A percentile compares a stretch with the other conserved stretches of the same genome.
phyloP scores from a whole-genome alignment of 2,797 vertebrate species.

The Pelobates cultripes region DNA sequence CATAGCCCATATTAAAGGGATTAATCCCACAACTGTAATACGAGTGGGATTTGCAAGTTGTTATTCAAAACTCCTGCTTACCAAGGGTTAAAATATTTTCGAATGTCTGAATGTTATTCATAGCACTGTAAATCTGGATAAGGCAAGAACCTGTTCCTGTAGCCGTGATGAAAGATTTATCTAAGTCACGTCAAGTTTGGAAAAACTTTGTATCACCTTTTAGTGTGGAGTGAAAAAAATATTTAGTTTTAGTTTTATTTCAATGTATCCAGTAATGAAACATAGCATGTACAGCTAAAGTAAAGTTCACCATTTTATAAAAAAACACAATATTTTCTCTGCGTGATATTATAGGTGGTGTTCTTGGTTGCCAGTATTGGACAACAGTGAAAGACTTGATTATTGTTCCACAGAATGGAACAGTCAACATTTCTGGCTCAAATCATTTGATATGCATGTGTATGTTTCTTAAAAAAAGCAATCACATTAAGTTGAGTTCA shows the following conservation, averaged over 20 bases:
- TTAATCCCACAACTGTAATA: background rate
- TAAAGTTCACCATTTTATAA: slow-evolving; percentile 38
- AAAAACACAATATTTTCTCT: slow-evolving; percentile 16
- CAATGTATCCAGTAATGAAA: slow-evolving; percentile 45
- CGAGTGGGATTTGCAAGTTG: background rate
- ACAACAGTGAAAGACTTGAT: slow-evolving; percentile 18
- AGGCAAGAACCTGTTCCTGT: slow-evolving; percentile 43
- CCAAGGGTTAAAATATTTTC: slow-evolving; percentile 47
- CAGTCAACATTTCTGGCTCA: background rate
- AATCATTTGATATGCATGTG: background rate
- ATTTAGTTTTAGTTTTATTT: slow-evolving; percentile 47
- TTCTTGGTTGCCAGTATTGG: slow-evolving; percentile 1
- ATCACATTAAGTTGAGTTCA: background rate
- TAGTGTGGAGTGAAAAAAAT: slow-evolving; percentile 54
- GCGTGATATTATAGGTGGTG: slow-evolving; percentile 11
- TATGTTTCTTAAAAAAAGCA: background rate
- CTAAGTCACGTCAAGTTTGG: slow-evolving; percentile 33
- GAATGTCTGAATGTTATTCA: slow-evolving; percentile 43
- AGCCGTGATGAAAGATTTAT: slow-evolving; percentile 52
- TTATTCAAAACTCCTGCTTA: background rate
- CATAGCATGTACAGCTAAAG: slow-evolving; percentile 22
- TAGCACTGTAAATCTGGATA: slow-evolving; percentile 50
- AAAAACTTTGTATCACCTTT: slow-evolving; percentile 48
- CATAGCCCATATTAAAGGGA: slow-evolving; percentile 23
- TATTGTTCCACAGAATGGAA: slow-evolving; percentile 27